Base-by-base conservation (phyloP, 2,113 vertebrate species). In the Boulengeromyrus knoepffleri region DNA sequence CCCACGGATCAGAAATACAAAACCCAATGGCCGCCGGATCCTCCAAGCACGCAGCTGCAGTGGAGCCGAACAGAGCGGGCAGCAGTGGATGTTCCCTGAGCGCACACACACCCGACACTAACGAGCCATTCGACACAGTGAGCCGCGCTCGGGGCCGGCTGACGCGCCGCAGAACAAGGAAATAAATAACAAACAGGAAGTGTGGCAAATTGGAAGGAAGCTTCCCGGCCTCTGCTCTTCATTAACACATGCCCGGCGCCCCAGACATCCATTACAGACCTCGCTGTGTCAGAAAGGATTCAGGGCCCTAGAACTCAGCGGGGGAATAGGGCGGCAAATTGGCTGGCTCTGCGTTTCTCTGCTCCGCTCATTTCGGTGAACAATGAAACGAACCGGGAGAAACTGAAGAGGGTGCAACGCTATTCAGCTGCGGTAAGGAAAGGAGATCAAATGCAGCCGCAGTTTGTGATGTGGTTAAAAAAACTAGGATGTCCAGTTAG, bases 191-290 rank as follows among this genome's bases (percentile, higher is more conserved):
- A 42, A 87, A 83, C 0, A 2, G 56, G 88, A 89, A 77, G 86
- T 49, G 52, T 17, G 21, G 42, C 88, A 92, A 91, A 90, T 87
- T 88, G 56, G 80, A 85, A 10, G 10, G n/a, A 90, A 52, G 91
- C 91, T 89, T 85, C 15, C 50, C 77, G 86, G 56, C 42, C 21
- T 19, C 31, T 50, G 66, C 12, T 53, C 89, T 89, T 90, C 74
- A 89, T 52, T 91, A 58, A 91, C 70, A 12, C 21, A 8, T 62
- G 70, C 70, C 45, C 62, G 84, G 90, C 24, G 17, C 39, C 74
- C 70, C 88, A 39, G 90, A 45, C 87, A 90, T 91, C 89, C 89
- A 47, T 89, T 46, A 87, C 56, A 89, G n/a, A 31, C 90, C 91
- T 89, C 90, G 90, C 8, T 89, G 53, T 62, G 52, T 62, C 88